Percentiles rank a stretch among this genome's conserved stretches.
Conservation (phyloP, 2,888 invertebrate genomes). For the Calliphora vomitoria region DNA sequence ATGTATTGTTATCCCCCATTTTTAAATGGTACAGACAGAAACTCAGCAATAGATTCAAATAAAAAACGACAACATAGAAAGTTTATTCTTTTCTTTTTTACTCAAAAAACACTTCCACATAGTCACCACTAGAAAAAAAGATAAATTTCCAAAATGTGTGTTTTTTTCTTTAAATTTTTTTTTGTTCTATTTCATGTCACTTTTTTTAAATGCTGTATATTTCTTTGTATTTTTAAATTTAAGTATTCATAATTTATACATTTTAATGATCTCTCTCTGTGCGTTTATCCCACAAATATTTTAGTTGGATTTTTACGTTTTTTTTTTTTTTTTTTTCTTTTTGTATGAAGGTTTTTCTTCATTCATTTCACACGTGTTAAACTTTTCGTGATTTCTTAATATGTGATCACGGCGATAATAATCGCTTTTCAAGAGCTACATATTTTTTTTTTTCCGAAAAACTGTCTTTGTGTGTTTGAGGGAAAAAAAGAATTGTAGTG, state of each 20-base stretch:
- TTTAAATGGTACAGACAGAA: constrained; percentile 22
- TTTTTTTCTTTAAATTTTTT: constrained; percentile 6
- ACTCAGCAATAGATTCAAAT: not conserved
- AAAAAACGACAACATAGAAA: constrained; percentile 23
- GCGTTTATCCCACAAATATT: constrained; percentile 47
- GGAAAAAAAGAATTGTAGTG: not conserved
- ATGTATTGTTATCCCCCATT: not conserved
- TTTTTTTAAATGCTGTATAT: constrained; percentile 8
- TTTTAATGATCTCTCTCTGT: constrained; percentile 70
- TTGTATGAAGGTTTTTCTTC: constrained; percentile 10
- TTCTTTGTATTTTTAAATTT: constrained; percentile 45
- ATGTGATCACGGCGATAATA: constrained; percentile 12
- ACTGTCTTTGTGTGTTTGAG: not conserved
- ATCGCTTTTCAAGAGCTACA: not conserved
- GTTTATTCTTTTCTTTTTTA: not conserved
- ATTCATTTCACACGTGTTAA: constrained; percentile 13
- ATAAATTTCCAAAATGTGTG: constrained; percentile 64
- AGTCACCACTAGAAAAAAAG: constrained; percentile 9
- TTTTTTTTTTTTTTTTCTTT: not conserved
- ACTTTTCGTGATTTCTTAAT: not conserved
- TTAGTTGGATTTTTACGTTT: constrained; percentile 19
- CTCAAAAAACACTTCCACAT: constrained; percentile 6
- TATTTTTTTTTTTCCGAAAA: not conserved
- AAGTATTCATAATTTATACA: constrained; percentile 67
- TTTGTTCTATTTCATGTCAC: constrained; percentile 21